Conservation (phyloP, 2,113 vertebrate genomes). For the Rostratula benghalensis region DNA sequence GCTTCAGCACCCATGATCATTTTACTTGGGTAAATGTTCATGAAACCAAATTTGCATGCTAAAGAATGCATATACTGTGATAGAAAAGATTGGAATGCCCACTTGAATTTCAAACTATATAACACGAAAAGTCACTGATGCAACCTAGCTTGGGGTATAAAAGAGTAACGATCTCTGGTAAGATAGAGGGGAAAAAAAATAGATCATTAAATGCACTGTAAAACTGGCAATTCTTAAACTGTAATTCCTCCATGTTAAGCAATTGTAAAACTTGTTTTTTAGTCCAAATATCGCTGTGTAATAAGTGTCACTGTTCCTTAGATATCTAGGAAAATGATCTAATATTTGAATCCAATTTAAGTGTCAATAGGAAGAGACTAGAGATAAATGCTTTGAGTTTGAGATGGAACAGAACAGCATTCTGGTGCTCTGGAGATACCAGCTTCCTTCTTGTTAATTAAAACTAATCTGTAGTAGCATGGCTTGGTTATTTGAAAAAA, state of each 20-base stretch:
- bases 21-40: background rate
- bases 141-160: background rate
- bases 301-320: background rate
- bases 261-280: background rate
- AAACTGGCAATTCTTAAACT: background rate
- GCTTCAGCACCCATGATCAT: background rate
- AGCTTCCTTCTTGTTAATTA: background rate
- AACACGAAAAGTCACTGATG: background rate
- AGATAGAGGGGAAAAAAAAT: background rate
- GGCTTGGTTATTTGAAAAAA: background rate
- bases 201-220: background rate
- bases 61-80: background rate
- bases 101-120: background rate
- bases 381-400: constrained; percentile 16
- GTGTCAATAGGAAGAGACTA: background rate
- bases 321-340: background rate
- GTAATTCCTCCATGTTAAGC: background rate
- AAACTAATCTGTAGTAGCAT: background rate
- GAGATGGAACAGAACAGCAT: background rate
- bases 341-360: background rate
- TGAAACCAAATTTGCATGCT: background rate
- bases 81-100: background rate
- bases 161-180: background rate
- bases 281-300: background rate
- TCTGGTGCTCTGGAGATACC: background rate